A percentile compares a stretch with the other conserved stretches of the same genome.
These are phyloP conservation scores for Piprites chloris DNA, from an alignment of 2,113 vertebrate genomes.

Conservation along the genomic window DNA sequence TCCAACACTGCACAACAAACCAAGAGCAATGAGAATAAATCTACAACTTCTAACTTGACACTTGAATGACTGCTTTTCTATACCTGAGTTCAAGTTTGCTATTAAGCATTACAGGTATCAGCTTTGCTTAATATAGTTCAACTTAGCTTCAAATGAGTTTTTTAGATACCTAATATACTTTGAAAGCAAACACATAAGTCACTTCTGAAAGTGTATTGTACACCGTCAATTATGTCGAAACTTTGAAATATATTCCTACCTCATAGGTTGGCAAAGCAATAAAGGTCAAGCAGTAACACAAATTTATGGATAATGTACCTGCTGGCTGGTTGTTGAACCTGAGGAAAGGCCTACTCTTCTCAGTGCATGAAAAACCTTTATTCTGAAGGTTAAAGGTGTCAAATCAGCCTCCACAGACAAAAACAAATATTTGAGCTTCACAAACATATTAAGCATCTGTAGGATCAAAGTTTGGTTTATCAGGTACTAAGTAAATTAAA, in stretches of 20 bases:
- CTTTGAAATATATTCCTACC: neutral
- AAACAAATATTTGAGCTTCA: conserved; percentile 52
- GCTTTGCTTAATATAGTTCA: neutral
- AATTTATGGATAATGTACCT: neutral
- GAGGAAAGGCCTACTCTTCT: neutral
- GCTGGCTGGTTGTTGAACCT: neutral
- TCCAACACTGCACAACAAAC: neutral
- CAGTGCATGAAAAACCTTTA: neutral
- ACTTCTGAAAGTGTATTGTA: neutral
- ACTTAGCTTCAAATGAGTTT: neutral
- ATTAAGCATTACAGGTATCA: neutral
- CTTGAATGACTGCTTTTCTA: neutral
- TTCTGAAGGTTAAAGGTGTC: neutral
- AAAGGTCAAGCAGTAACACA: neutral
- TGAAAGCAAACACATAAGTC: neutral
- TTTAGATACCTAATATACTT: neutral
- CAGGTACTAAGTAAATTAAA: conserved; percentile 22
- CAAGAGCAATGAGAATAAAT: neutral
- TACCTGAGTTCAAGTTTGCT: neutral
- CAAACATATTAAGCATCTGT: neutral
- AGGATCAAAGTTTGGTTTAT: conserved; percentile 58
- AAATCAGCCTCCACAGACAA: neutral
- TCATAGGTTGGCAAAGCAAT: neutral
- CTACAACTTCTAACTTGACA: neutral
- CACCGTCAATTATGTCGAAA: neutral